Conservation (phyloP, 2,888 invertebrate genomes). For the Napeogenes inachia region DNA sequence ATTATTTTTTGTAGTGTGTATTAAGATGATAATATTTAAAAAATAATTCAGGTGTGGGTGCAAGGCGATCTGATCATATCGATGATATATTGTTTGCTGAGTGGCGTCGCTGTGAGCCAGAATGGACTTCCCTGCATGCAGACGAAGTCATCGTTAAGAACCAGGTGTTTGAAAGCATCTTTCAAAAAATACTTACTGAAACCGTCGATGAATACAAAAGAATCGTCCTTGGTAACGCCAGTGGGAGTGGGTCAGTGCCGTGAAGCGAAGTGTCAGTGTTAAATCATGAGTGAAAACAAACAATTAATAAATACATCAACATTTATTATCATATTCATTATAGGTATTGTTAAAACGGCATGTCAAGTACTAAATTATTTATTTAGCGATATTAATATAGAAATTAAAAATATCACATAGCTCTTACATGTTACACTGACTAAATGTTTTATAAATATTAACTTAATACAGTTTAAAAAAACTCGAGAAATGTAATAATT, state of each 20-base stretch:
- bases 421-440: constrained; percentile 58
- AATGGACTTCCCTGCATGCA: constrained; percentile 62
- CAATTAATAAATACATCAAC: constrained; percentile 1
- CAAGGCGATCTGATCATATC: constrained; percentile 64
- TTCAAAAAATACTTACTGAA: constrained; percentile 61
- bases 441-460: constrained; percentile 39
- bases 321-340: constrained; percentile 14
- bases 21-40: background rate
- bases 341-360: constrained; percentile 24
- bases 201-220: constrained; percentile 65
- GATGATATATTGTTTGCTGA: constrained; percentile 68
- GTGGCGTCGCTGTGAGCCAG: constrained; percentile 68
- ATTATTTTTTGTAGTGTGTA: no score
- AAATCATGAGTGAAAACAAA: constrained; percentile 12
- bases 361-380: constrained; percentile 43
- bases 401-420: constrained; percentile 65
- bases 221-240: constrained; percentile 36
- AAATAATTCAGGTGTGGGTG: constrained; percentile 50
- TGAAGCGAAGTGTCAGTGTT: constrained; percentile 6
- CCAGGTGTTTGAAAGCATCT: constrained; percentile 66
- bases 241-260: constrained; percentile 3
- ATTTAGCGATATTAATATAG: constrained; percentile 53
- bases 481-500: constrained; percentile 16
- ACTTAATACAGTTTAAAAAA: constrained; percentile 17
- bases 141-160: constrained; percentile 65